Conservation (phyloP, 2,888 invertebrate genomes). For the Adineta ricciae region DNA sequence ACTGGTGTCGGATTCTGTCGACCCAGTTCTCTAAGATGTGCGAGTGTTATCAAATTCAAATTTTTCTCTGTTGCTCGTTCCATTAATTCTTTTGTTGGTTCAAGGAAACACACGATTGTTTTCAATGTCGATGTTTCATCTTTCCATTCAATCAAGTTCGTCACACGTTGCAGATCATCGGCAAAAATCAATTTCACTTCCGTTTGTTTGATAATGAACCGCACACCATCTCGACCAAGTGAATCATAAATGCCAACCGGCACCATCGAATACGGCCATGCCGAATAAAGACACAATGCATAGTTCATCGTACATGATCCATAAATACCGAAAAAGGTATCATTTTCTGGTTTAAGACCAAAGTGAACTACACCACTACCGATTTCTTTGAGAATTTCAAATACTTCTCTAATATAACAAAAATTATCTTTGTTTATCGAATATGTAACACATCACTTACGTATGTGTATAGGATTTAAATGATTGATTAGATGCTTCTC, state of each 20-base stretch:
- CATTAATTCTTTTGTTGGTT: slow-evolving; percentile 66
- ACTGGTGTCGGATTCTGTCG: slow-evolving; percentile 37
- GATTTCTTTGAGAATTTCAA: slow-evolving; percentile 65
- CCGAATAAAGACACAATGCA: slow-evolving; percentile 8
- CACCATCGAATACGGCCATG: slow-evolving; percentile 29
- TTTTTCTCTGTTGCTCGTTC: slow-evolving; percentile 72
- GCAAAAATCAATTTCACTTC: slow-evolving; percentile 75
- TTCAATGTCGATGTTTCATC: slow-evolving; percentile 62
- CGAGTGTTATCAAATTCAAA: slow-evolving; percentile 68
- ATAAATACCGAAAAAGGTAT: slow-evolving; percentile 76
- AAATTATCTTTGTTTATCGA: background rate
- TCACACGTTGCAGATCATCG: slow-evolving; percentile 78
- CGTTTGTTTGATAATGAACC: slow-evolving; percentile 44
- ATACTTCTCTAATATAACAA: background rate
- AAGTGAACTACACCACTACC: slow-evolving; percentile 73
- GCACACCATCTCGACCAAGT: slow-evolving; percentile 28
- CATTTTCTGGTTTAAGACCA: slow-evolving; percentile 56
- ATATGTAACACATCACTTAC: slow-evolving; percentile 41
- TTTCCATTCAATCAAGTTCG: slow-evolving; percentile 70
- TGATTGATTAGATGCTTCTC: background rate
- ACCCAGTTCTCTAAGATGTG: slow-evolving; percentile 59
- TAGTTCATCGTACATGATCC: slow-evolving; percentile 77
- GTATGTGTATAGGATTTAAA: background rate
- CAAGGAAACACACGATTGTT: slow-evolving; percentile 68
- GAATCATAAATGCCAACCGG: slow-evolving; percentile 30